A percentile compares a stretch with the other conserved stretches of the same genome.
These are phyloP conservation scores for Mus minutoides DNA, from an alignment of 2,797 vertebrate species.

Conservation along the genomic window DNA sequence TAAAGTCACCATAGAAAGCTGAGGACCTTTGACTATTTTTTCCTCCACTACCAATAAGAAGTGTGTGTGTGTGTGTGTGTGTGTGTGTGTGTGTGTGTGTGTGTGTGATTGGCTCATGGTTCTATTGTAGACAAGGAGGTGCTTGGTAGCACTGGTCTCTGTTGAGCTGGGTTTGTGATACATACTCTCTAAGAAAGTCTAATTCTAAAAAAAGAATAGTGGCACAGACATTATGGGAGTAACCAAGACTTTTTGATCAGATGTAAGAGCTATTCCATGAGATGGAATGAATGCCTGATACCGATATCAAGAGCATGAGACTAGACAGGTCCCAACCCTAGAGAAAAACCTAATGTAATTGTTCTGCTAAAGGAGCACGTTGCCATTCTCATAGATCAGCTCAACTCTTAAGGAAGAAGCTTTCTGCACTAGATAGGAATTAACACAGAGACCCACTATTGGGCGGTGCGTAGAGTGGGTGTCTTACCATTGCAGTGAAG, in stretches of 20 bases:
- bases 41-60: not conserved
- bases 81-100: not conserved
- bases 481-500: not conserved
- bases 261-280: not conserved
- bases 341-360: not conserved
- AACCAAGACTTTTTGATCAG: not conserved
- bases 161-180: not conserved
- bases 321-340: not conserved
- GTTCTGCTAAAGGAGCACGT: not conserved
- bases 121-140: not conserved
- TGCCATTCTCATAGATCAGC: not conserved
- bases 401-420: not conserved
- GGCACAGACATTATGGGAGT: not conserved
- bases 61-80: not conserved
- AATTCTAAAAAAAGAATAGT: not conserved
- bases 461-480: not conserved
- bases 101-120: not conserved
- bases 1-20: not conserved
- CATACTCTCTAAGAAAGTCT: not conserved
- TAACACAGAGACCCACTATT: not conserved
- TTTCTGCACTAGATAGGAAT: not conserved
- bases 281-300: not conserved
- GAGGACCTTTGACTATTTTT: not conserved
- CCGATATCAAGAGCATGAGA: not conserved
- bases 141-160: not conserved